phyloP scores from a whole-genome alignment of 1,140 invertebrate genomes.

The Bradynema listronoti region DNA sequence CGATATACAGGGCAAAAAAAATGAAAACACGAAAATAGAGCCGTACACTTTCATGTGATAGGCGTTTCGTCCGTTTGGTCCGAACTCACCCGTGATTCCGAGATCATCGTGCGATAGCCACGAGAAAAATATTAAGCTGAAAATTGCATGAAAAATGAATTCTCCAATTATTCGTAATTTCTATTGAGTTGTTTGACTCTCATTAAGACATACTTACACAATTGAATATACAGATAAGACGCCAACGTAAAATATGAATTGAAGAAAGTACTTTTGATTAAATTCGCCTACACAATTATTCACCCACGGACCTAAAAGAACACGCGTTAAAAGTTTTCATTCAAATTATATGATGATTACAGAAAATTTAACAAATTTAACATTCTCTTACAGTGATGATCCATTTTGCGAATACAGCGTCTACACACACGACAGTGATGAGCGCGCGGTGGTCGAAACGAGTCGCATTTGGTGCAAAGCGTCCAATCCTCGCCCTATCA shows the following conservation, averaged over 20 bases:
- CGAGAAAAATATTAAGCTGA: slow-evolving; percentile 42
- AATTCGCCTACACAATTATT: slow-evolving; percentile 88
- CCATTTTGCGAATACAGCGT: slow-evolving; percentile 77
- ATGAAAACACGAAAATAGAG: no score
- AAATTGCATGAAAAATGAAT: no score
- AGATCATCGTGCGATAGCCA: slow-evolving; percentile 57
- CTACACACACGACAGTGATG: slow-evolving; percentile 83
- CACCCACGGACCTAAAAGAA: slow-evolving; percentile 66
- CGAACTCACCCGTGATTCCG: slow-evolving; percentile 66
- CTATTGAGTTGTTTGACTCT: no score
- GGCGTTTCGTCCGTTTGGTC: slow-evolving; percentile 68
- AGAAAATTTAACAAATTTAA: slow-evolving; percentile 6
- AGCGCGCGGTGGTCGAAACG: slow-evolving; percentile 73
- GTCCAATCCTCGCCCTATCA: slow-evolving; percentile 71
- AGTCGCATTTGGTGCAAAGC: slow-evolving; percentile 75
- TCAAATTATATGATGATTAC: neutral
- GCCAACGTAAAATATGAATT: slow-evolving; percentile 72
- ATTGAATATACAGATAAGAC: slow-evolving; percentile 49
- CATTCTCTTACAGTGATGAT: slow-evolving; percentile 70
- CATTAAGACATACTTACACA: slow-evolving; percentile 40
- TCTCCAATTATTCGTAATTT: no score
- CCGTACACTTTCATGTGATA: slow-evolving; percentile 49
- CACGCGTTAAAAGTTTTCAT: no score
- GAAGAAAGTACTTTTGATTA: slow-evolving; percentile 87
- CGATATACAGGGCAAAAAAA: no score